Percentiles rank a stretch among this genome's conserved stretches.
These are phyloP conservation scores for Trichogramma dendrolimi DNA, from an alignment of 2,888 invertebrate genomes.

Conservation along the genomic window DNA sequence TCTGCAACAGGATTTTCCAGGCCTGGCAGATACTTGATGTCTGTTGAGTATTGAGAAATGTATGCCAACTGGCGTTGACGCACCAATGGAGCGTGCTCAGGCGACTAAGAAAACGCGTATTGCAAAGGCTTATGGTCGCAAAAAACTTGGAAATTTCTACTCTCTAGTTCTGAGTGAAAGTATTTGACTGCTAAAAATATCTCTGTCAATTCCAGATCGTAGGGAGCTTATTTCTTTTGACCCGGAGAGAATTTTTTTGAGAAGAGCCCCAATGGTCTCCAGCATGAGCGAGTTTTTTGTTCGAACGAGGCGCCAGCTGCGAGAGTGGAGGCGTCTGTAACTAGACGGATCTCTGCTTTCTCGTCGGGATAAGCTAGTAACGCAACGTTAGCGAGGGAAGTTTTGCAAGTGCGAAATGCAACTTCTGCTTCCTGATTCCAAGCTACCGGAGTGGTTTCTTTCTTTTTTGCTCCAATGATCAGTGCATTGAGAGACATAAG, in stretches of 20 bases:
- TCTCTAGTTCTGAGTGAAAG: not conserved
- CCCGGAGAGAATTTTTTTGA: not conserved
- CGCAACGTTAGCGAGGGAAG: not conserved
- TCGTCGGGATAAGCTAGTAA: not conserved
- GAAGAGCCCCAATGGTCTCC: slow-evolving; percentile 2
- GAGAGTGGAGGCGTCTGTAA: not conserved
- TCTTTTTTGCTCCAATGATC: not conserved
- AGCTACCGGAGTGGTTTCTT: not conserved
- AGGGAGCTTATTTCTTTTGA: not conserved
- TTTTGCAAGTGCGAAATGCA: not conserved
- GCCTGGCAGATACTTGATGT: not conserved
- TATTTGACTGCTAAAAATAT: not conserved
- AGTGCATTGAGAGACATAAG: not conserved
- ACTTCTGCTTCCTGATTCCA: not conserved
- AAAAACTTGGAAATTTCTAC: not conserved
- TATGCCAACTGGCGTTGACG: not conserved
- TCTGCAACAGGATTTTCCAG: not conserved
- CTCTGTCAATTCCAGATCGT: not conserved
- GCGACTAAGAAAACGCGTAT: not conserved
- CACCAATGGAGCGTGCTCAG: not conserved
- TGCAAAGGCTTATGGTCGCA: slow-evolving; percentile 1
- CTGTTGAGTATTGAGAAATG: not conserved
- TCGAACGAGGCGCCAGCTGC: slow-evolving; percentile 1
- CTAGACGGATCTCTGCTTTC: not conserved
- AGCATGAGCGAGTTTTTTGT: not conserved